These are phyloP conservation scores for Dicaeum eximium DNA, from an alignment of 2,113 vertebrate genomes.

Conservation along the genomic window DNA sequence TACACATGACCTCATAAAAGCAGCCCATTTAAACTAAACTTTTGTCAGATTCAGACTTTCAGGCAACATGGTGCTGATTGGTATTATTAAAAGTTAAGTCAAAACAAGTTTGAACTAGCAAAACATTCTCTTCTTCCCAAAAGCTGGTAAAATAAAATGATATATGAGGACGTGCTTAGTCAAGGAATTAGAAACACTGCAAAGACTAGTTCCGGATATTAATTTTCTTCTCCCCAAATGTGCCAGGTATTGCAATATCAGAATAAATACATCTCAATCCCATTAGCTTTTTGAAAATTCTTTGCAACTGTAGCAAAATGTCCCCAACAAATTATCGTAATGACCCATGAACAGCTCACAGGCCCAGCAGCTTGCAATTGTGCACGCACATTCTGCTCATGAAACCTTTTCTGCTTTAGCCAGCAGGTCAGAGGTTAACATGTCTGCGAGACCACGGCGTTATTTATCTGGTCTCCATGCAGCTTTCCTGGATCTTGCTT, in stretches of 20 bases:
- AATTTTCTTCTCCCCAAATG: neutral
- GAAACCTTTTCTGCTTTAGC: neutral
- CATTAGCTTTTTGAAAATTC: neutral
- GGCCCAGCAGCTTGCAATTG: neutral
- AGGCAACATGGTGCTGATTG: slow-evolving; percentile 49
- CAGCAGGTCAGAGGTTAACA: neutral
- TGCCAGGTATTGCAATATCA: slow-evolving; percentile 31
- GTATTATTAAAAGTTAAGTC: slow-evolving; percentile 49
- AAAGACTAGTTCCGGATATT: slow-evolving; percentile 15
- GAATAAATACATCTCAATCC: slow-evolving; percentile 12
- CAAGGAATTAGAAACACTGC: slow-evolving; percentile 34
- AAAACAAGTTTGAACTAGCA: slow-evolving; percentile 54
- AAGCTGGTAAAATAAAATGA: slow-evolving; percentile 44
- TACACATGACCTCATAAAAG: slow-evolving; percentile 53
- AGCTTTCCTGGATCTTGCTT: neutral
- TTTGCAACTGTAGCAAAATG: neutral
- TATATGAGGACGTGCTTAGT: slow-evolving; percentile 27
- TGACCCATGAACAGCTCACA: neutral
- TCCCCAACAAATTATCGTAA: neutral
- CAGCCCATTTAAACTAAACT: slow-evolving; percentile 35
- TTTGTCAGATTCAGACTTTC: slow-evolving; percentile 59
- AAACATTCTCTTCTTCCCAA: slow-evolving; percentile 38
- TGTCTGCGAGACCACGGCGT: fast-evolving
- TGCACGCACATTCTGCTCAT: neutral
- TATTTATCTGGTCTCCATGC: neutral